A percentile compares a stretch with the other conserved stretches of the same genome.
Evolutionary conservation across 1,140 invertebrate genomes (phyloP).

Genomic region (Caenorhabditis briggsae): DNA sequence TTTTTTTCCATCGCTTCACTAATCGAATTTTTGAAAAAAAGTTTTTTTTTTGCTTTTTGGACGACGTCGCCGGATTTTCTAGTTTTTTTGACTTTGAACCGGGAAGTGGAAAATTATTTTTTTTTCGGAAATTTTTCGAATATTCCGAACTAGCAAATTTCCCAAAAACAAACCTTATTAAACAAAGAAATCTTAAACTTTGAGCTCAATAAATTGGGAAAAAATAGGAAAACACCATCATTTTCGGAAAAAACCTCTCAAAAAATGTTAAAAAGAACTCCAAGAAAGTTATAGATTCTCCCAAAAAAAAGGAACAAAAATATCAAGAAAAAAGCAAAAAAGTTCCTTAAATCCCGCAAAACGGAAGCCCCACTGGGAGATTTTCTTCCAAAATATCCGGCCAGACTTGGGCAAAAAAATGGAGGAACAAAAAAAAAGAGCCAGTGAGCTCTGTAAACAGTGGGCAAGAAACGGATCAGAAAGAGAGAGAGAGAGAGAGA

Average conservation of each 20-base stretch:
- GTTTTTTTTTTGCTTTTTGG: background rate
- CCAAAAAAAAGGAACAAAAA: too few relatives aligned
- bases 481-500: conserved; percentile 21
- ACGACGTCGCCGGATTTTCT: background rate
- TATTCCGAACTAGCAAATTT: background rate
- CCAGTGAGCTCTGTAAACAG: conserved; percentile 34
- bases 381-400: conserved; percentile 17
- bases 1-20: background rate
- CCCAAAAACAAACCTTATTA: background rate
- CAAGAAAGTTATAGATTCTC: too few relatives aligned
- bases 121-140: too few relatives aligned
- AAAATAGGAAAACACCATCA: too few relatives aligned
- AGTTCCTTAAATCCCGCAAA: background rate
- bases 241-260: too few relatives aligned
- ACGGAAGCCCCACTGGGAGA: background rate
- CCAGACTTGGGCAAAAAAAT: background rate
- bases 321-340: too few relatives aligned
- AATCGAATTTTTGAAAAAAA: conserved; percentile 17
- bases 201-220: too few relatives aligned
- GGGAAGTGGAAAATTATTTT: too few relatives aligned
- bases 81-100: background rate
- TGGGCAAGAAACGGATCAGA: too few relatives aligned
- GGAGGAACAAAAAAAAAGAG: background rate
- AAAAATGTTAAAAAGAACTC: too few relatives aligned
- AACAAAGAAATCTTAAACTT: too few relatives aligned